Conservation (phyloP, 2,113 vertebrate genomes). For the Cebus imitator region DNA sequence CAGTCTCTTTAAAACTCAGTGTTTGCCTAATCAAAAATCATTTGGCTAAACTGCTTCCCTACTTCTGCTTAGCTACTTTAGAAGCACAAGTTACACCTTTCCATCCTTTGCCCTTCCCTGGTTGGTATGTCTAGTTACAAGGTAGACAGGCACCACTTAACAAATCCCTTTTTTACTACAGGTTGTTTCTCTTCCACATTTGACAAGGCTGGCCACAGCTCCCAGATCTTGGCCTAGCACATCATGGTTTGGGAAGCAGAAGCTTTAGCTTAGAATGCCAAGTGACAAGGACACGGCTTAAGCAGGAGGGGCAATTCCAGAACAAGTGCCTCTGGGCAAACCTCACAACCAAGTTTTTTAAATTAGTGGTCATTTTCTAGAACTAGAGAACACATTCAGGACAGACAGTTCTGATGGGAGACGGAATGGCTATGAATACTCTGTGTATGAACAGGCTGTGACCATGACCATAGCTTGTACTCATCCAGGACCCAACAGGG, state of each 20-base stretch:
- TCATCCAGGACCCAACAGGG: not conserved
- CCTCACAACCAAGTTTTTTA: not conserved
- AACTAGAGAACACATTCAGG: not conserved
- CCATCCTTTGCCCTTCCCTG: not conserved
- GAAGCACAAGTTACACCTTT: not conserved
- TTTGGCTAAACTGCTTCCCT: not conserved
- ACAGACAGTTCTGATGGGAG: not conserved
- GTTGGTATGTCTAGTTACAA: not conserved
- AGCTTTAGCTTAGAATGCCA: not conserved
- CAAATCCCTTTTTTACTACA: not conserved
- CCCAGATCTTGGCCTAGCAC: not conserved
- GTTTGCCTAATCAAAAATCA: not conserved
- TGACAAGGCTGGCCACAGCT: not conserved
- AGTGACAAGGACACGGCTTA: not conserved
- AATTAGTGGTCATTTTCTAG: not conserved
- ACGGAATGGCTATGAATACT: not conserved
- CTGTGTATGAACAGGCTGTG: not conserved
- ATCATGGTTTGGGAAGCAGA: not conserved
- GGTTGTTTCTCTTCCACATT: not conserved
- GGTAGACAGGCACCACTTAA: not conserved
- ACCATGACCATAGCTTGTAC: not conserved
- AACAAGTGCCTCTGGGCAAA: constrained; percentile 20
- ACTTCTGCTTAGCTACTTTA: not conserved
- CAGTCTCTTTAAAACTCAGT: not conserved
- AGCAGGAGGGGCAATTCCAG: not conserved